phyloP scores from a whole-genome alignment of 2,113 vertebrate genomes.

The Pseudorectes ferrugineus region DNA sequence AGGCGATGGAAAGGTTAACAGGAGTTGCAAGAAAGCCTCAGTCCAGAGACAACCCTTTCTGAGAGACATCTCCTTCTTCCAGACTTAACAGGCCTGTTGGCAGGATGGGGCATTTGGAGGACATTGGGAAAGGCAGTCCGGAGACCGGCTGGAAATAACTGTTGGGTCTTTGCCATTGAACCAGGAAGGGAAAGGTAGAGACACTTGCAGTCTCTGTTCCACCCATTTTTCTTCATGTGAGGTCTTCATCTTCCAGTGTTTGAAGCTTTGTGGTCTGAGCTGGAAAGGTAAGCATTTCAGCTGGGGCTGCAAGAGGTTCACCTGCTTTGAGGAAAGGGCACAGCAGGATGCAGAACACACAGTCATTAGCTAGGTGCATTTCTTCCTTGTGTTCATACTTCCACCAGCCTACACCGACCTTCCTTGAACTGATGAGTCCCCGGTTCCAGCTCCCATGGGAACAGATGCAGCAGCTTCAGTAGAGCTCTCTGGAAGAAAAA shows the following conservation, averaged over 20 bases:
- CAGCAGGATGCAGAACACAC: neutral
- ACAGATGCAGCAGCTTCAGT: neutral
- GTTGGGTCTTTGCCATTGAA: slow-evolving; percentile 16
- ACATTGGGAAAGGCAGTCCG: neutral
- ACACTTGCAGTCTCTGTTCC: neutral
- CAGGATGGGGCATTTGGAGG: slow-evolving; percentile 29
- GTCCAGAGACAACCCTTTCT: neutral
- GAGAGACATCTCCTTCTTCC: slow-evolving; percentile 18
- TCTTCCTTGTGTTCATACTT: neutral
- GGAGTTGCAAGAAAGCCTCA: neutral
- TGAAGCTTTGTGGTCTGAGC: neutral
- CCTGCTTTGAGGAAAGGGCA: neutral
- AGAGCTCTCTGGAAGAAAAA: neutral
- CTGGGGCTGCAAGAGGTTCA: neutral
- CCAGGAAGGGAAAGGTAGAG: slow-evolving; percentile 10
- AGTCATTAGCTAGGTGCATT: neutral
- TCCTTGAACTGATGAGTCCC: neutral
- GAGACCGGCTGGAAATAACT: slow-evolving; percentile 12
- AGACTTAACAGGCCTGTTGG: neutral
- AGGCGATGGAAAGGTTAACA: neutral
- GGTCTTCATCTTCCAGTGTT: neutral
- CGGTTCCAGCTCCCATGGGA: neutral
- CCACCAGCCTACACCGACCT: neutral
- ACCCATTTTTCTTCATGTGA: neutral
- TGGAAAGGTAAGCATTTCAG: neutral